Evolutionary conservation across 2,888 invertebrate species (phyloP).

Genomic region (Ommatoiulus sabulosus): DNA sequence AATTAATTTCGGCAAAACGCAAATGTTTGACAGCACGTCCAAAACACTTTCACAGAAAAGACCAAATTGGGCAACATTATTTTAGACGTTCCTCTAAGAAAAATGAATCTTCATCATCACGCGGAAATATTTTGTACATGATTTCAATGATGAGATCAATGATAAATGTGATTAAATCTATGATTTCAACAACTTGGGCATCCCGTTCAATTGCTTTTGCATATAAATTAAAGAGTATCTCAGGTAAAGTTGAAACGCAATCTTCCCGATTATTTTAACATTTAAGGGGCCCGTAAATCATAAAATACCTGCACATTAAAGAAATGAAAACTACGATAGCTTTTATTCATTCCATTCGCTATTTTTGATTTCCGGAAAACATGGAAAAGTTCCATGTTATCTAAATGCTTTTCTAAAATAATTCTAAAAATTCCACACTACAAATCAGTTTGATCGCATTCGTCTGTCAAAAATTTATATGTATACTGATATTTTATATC

Average conservation of each 20-base stretch:
- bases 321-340: no score
- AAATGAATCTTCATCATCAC: no score
- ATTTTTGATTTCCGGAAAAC: not conserved
- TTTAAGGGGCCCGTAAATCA: no score
- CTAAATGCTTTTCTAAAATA: no score
- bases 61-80: not conserved
- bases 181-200: not conserved
- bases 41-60: not conserved
- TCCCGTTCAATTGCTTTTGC: not conserved
- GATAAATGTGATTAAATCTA: not conserved
- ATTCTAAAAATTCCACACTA: no score
- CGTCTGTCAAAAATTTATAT: not conserved
- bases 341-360: not conserved
- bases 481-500: not conserved
- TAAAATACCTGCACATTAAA: no score
- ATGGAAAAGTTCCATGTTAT: not conserved
- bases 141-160: not conserved
- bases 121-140: not conserved
- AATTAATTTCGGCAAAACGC: not conserved
- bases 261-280: no score
- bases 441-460: not conserved
- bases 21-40: not conserved
- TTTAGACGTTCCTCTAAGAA: no score
- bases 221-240: not conserved
- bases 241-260: no score